Conservation (phyloP, 2,113 vertebrate species). For the Solenodon paradoxus region DNA sequence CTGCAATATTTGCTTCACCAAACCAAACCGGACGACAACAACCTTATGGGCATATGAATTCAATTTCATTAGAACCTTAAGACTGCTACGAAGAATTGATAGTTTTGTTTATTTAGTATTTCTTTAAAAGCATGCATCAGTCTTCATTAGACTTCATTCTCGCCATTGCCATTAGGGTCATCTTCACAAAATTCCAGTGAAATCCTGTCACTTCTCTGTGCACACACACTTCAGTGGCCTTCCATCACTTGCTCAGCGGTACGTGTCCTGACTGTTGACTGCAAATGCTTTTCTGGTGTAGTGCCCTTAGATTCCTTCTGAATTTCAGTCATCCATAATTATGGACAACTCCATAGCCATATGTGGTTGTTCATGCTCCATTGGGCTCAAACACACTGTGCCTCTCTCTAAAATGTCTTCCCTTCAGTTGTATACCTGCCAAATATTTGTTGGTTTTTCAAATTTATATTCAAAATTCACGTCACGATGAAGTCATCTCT, state of each 20-base stretch:
- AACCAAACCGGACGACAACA: background rate
- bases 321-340: background rate
- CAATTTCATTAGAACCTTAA: background rate
- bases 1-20: background rate
- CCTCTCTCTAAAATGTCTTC: background rate
- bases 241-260: background rate
- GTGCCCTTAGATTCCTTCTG: background rate
- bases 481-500: background rate
- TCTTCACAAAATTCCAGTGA: background rate
- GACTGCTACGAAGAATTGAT: background rate
- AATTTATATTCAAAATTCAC: background rate
- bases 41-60: background rate
- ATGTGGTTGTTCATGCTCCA: background rate
- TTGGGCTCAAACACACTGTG: background rate
- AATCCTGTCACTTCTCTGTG: background rate
- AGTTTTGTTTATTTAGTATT: background rate
- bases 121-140: background rate
- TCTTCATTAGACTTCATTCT: background rate
- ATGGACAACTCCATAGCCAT: background rate
- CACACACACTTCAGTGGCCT: background rate
- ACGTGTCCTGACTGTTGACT: background rate
- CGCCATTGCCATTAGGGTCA: background rate
- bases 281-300: background rate
- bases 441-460: constrained; percentile 5
- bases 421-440: background rate